phyloP scores from a whole-genome alignment of 2,113 vertebrate species.

The Heloderma charlesbogerti region DNA sequence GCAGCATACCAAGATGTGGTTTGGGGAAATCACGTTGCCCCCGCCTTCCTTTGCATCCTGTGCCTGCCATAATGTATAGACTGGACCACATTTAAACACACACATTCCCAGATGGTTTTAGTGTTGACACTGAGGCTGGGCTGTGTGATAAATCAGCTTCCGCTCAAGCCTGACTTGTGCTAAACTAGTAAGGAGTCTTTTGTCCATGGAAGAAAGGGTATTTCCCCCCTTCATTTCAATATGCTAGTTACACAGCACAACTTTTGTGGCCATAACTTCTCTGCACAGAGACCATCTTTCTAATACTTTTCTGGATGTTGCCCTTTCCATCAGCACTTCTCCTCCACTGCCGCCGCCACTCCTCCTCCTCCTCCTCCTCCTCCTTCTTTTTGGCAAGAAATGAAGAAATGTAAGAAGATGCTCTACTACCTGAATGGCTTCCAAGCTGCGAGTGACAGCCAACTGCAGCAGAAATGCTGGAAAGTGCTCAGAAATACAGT shows the following conservation, averaged over 20 bases:
- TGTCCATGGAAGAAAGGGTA: neutral
- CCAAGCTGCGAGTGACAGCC: slow-evolving; percentile 44
- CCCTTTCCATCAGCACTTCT: neutral
- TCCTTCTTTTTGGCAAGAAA: slow-evolving; percentile 30
- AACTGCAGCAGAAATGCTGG: slow-evolving; percentile 41
- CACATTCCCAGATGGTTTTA: neutral
- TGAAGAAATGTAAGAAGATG: slow-evolving; percentile 48
- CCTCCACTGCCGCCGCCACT: no score
- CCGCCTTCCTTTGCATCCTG: no score
- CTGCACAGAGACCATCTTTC: neutral
- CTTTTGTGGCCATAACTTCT: neutral
- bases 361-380: no score
- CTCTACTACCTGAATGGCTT: slow-evolving; percentile 40
- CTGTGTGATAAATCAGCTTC: neutral
- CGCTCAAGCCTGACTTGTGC: neutral
- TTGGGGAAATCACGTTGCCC: no score
- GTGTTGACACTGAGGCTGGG: neutral
- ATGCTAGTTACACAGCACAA: neutral
- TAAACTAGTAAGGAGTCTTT: neutral
- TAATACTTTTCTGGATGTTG: neutral
- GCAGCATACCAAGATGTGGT: no score
- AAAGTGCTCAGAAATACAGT: slow-evolving; percentile 17
- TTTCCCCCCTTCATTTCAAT: neutral
- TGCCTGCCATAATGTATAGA: no score
- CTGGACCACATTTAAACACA: no score